phyloP scores from a whole-genome alignment of 2,113 vertebrate species.

The Marcusenius ussheri region DNA sequence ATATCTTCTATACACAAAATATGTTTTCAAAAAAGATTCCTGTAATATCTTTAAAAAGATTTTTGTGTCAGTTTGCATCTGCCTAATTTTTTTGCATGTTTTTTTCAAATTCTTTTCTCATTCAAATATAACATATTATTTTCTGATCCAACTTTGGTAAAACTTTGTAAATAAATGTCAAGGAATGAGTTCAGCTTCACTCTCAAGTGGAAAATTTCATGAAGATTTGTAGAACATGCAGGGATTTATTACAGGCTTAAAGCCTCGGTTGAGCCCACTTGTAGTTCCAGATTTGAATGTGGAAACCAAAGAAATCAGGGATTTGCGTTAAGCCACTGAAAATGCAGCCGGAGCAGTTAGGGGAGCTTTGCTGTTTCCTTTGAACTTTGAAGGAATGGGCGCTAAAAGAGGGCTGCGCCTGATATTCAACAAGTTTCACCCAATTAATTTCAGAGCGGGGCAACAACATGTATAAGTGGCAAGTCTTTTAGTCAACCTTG shows the following conservation, averaged over 20 bases:
- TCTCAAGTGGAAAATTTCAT: background rate
- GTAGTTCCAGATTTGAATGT: background rate
- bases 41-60: no score
- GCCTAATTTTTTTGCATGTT: background rate
- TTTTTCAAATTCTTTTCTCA: background rate
- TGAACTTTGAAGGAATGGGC: slow-evolving; percentile 15
- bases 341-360: background rate
- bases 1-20: background rate
- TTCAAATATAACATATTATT: background rate
- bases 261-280: background rate
- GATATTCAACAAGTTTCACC: slow-evolving; percentile 7
- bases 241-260: background rate
- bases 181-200: background rate
- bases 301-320: background rate
- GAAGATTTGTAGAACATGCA: background rate
- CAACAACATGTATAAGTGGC: background rate
- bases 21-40: background rate
- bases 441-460: slow-evolving; percentile 12
- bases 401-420: background rate
- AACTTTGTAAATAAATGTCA: background rate
- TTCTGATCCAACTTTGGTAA: background rate
- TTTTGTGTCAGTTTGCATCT: background rate
- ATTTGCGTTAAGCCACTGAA: background rate
- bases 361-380: background rate
- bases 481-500: slow-evolving; percentile 14